phyloP scores from a whole-genome alignment of 2,797 vertebrate genomes.

The Capromys pilorides region DNA sequence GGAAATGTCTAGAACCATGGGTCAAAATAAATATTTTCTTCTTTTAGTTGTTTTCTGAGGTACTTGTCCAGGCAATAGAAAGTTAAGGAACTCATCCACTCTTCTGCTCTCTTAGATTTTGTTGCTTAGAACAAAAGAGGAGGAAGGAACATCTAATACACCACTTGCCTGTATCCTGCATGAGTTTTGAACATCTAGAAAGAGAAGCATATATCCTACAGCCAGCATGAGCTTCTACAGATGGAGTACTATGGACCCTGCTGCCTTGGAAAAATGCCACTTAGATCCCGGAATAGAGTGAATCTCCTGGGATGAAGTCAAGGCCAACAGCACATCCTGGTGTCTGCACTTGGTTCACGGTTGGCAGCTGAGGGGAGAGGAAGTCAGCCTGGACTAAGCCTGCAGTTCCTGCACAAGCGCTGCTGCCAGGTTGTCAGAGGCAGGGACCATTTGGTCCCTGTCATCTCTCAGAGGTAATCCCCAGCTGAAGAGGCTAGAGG shows the following conservation, averaged over 20 bases:
- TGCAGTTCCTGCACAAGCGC: neutral
- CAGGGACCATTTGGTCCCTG: neutral
- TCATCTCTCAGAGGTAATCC: neutral
- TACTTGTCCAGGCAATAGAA: neutral
- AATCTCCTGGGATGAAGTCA: neutral
- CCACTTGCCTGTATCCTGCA: too few species aligned
- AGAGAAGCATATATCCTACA: accelerated
- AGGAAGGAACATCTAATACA: neutral
- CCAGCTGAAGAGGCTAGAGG: neutral
- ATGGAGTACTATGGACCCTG: neutral
- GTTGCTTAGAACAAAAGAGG: neutral
- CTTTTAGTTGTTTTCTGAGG: neutral
- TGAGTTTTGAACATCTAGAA: neutral
- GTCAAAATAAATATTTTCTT: neutral
- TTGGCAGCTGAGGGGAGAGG: neutral
- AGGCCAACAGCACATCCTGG: neutral
- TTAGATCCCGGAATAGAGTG: neutral
- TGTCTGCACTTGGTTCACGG: neutral
- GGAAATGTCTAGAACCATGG: neutral
- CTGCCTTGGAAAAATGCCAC: neutral
- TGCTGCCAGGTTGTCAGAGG: neutral
- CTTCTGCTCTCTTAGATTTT: neutral
- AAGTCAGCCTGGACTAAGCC: neutral
- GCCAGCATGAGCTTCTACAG: neutral
- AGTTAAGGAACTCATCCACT: neutral